A percentile compares a stretch with the other conserved stretches of the same genome.
Conservation (phyloP, 2,888 invertebrate species). For the Agonopterix alstromeriana region DNA sequence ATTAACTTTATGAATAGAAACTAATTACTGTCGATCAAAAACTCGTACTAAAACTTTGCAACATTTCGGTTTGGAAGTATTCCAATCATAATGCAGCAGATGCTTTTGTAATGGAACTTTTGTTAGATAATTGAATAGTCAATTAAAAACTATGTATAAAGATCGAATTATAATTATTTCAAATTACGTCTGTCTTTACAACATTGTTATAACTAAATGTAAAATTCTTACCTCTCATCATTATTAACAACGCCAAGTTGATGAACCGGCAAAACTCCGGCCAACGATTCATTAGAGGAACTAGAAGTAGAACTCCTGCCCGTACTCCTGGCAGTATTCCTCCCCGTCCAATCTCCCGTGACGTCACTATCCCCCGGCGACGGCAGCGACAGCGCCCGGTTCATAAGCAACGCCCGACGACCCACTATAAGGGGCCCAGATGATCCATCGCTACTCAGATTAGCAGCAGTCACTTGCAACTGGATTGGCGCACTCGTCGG, state of each 20-base stretch:
- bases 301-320: conserved; percentile 59
- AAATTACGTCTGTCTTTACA: too few relatives aligned
- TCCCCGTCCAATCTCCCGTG: conserved; percentile 58
- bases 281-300: conserved; percentile 58
- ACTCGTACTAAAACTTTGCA: too few relatives aligned
- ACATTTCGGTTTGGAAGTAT: too few relatives aligned
- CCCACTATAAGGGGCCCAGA: conserved; percentile 65
- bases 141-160: too few relatives aligned
- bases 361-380: conserved; percentile 64
- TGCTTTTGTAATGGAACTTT: too few relatives aligned
- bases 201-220: not conserved
- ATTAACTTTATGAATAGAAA: too few relatives aligned
- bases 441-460: conserved; percentile 56
- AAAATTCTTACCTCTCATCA: conserved; percentile 51
- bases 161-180: too few relatives aligned
- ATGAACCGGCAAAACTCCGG: conserved; percentile 32
- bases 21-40: too few relatives aligned
- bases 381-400: conserved; percentile 57
- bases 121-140: too few relatives aligned
- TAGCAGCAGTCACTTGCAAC: conserved; percentile 64
- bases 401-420: conserved; percentile 60
- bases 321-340: conserved; percentile 50
- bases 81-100: too few relatives aligned
- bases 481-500: conserved; percentile 69
- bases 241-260: conserved; percentile 33